Percentiles rank a stretch among this genome's conserved stretches.
phyloP scores from a whole-genome alignment of 2,888 invertebrate species.

The Leptura quadrifasciata region DNA sequence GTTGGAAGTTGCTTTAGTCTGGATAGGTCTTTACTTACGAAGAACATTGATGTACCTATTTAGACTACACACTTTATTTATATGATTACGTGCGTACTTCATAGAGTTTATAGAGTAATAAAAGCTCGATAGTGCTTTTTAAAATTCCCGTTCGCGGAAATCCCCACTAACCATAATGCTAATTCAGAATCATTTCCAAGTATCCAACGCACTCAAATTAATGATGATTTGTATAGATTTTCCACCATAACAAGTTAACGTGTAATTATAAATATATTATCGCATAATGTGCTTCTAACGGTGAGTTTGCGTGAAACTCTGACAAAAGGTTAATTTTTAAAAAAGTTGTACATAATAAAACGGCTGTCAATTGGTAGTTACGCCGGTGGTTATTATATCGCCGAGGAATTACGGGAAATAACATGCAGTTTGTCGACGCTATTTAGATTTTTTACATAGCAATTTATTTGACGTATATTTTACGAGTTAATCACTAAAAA shows the following conservation, averaged over 20 bases:
- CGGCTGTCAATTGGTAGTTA: conserved; percentile 29
- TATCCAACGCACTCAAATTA: conserved; percentile 20
- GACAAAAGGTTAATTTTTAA: conserved; percentile 40
- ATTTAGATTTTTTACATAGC: conserved; percentile 17
- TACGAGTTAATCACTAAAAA: conserved; percentile 16
- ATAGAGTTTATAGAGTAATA: neutral
- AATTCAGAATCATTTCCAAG: conserved; percentile 18
- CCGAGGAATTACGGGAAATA: conserved; percentile 25
- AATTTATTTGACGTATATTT: conserved; percentile 22
- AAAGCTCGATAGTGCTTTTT: neutral
- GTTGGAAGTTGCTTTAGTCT: too few species aligned
- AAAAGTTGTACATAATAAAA: conserved; percentile 23
- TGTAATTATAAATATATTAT: conserved; percentile 44
- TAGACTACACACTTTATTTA: neutral
- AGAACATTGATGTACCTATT: too few species aligned
- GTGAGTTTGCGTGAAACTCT: conserved; percentile 42
- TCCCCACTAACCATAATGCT: conserved; percentile 1
- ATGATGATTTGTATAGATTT: conserved; percentile 37
- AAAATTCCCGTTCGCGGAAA: neutral
- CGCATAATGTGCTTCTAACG: conserved; percentile 40
- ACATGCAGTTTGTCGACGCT: conserved; percentile 21
- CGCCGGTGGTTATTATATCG: conserved; percentile 29
- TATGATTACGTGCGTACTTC: neutral
- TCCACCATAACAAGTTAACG: conserved; percentile 31
- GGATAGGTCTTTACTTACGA: too few species aligned